Evolutionary conservation across 2,113 vertebrate genomes (phyloP).

Genomic region (Chrysochloris asiatica): DNA sequence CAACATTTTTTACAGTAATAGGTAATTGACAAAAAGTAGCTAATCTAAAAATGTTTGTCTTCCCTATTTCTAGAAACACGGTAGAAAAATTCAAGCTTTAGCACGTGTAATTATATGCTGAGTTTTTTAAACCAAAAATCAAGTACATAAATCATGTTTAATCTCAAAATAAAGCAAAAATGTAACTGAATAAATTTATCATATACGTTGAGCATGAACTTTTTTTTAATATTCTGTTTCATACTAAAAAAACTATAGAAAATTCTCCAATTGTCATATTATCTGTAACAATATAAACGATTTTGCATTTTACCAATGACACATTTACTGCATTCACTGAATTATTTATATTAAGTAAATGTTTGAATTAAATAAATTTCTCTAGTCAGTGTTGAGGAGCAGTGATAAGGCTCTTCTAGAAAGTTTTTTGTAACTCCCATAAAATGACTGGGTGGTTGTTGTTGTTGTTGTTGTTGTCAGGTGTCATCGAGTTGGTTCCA

Average conservation of each 20-base stretch:
- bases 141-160: background rate
- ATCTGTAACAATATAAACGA: no score
- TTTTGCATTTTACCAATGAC: constrained; percentile 4
- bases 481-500: no score
- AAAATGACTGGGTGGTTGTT: no score
- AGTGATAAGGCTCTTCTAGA: no score
- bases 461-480: no score
- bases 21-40: background rate
- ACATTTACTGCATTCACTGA: no score
- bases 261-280: background rate
- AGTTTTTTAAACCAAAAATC: background rate
- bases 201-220: background rate
- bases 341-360: constrained; percentile 52
- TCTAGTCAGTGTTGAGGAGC: no score
- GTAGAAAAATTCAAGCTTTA: constrained; percentile 8
- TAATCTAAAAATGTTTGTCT: background rate
- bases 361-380: constrained; percentile 1
- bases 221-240: background rate
- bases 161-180: background rate
- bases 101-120: background rate
- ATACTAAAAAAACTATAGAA: background rate
- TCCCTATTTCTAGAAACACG: background rate
- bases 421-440: no score
- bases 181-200: background rate
- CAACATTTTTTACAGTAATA: background rate